These are phyloP conservation scores for Hirudo medicinalis DNA, from an alignment of 1,140 invertebrate genomes.

Conservation along the genomic window DNA sequence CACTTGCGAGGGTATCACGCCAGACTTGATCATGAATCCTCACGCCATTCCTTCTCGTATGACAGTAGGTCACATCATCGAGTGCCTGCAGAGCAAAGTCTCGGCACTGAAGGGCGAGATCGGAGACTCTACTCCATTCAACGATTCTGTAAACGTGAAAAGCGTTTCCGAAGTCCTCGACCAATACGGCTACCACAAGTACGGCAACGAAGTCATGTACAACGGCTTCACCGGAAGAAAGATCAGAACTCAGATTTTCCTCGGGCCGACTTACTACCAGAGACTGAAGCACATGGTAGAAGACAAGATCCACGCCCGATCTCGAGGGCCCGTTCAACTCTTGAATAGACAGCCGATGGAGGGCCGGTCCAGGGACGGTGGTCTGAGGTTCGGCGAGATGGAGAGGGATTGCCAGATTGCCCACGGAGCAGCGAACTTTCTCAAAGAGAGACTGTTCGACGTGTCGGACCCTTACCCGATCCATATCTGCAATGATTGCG, in stretches of 20 bases:
- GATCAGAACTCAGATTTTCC: slow-evolving; percentile 88
- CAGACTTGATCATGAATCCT: slow-evolving; percentile 97
- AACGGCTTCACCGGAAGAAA: slow-evolving; percentile 93
- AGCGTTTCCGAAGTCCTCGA: slow-evolving; percentile 90
- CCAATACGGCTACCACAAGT: slow-evolving; percentile 88
- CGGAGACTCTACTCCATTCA: slow-evolving; percentile 97
- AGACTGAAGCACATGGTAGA: slow-evolving; percentile 98
- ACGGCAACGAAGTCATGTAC: slow-evolving; percentile 90
- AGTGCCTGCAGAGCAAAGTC: slow-evolving; percentile 90
- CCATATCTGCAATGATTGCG: slow-evolving; percentile 93
- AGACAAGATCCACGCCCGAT: slow-evolving; percentile 95
- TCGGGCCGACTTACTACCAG: slow-evolving; percentile 78
- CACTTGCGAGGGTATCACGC: slow-evolving; percentile 85
- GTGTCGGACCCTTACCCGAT: slow-evolving; percentile 95
- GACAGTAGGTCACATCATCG: slow-evolving; percentile 99
- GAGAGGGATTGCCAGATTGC: slow-evolving; percentile 99
- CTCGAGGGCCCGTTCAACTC: slow-evolving; percentile 90
- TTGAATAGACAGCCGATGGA: slow-evolving; percentile 97
- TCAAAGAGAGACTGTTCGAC: slow-evolving; percentile 88
- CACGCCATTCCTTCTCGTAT: slow-evolving; percentile 98
- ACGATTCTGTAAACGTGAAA: slow-evolving; percentile 96
- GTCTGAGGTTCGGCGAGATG: slow-evolving; percentile 97
- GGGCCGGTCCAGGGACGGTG: slow-evolving; percentile 90
- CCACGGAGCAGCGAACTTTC: slow-evolving; percentile 92
- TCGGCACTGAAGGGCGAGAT: slow-evolving; percentile 75